These are phyloP conservation scores for Manis pentadactyla DNA, from an alignment of 2,797 vertebrate genomes.

Conservation along the genomic window DNA sequence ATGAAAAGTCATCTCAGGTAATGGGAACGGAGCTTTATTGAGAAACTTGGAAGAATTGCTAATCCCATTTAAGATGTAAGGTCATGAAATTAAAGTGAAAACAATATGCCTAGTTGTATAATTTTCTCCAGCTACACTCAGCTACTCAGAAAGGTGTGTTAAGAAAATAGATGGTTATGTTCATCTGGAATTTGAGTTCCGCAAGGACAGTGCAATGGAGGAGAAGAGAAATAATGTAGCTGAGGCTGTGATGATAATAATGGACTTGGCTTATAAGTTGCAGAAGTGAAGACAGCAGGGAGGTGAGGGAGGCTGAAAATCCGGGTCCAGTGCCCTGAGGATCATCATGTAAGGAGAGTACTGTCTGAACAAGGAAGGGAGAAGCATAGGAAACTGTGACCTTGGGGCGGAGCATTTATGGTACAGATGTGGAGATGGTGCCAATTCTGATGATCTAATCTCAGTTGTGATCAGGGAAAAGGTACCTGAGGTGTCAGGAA, in stretches of 20 bases:
- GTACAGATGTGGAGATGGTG: neutral
- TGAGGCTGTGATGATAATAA: neutral
- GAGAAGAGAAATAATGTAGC: neutral
- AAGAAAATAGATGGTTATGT: neutral
- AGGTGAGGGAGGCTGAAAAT: neutral
- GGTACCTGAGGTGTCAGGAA: neutral
- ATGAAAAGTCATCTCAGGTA: neutral
- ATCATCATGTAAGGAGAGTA: neutral
- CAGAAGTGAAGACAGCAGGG: neutral
- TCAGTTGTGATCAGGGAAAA: neutral
- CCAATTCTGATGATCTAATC: neutral
- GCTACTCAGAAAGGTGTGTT: neutral
- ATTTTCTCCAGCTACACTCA: neutral
- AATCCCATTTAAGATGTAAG: neutral
- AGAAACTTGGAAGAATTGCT: neutral
- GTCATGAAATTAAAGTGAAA: neutral
- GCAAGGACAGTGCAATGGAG: neutral
- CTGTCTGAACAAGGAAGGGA: neutral
- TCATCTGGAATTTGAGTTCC: neutral
- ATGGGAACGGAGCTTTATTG: neutral
- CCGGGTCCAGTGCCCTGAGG: neutral
- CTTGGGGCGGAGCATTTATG: neutral
- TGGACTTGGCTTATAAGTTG: neutral
- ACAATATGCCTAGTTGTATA: neutral
- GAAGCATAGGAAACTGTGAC: neutral